Evolutionary conservation across 2,797 vertebrate species (phyloP), one percentile per base, ranked within the genome.

Genomic region (Falco biarmicus): DNA sequence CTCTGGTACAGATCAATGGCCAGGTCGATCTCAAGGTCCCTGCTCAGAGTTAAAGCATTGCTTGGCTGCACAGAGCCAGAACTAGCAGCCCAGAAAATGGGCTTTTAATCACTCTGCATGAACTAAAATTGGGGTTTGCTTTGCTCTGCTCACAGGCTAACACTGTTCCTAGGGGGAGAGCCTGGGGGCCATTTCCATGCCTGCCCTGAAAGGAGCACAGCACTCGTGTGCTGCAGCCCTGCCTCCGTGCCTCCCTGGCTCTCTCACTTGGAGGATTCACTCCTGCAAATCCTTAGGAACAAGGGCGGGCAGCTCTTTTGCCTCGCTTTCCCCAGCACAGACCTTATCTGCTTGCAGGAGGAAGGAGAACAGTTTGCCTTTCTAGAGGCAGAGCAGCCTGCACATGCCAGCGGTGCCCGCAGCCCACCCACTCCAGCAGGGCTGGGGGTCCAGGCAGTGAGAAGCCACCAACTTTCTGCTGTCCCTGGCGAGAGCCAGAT

Each of bases 171-270:
- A 26, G 4, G 5, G 9, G 17, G 34, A 31, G 18, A 78, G 59
- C 39, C 39, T 19, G 75, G 56, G 56, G 56, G 34, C 41, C 32
- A 70, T 28, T 64, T 53, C 50, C 28, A 4, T 3, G 5, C 20
- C 51, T 41, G 54, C 25, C 48, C 74, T 7, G 34, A 39, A 54
- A 64, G 15, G 26, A 94, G 50, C 0, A 0, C 3, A 3, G 59
- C 16, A 41, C 50, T 70, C 0, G 0, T 12, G 68, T 29, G 59
- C 63, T 12, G 1, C 47, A 26, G 76, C 39, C 0, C 0, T 51
- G 71, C 56, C 60, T 25, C 63, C 0, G 0, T 14, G 45, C 81
- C 66, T 56, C 6, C 2, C 47, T 14, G 47, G 6, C 13, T 15
- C 34, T 51, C 53, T 26, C 3, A 1, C 5, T 34, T 19, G 31